A percentile compares a stretch with the other conserved stretches of the same genome.
Evolutionary conservation across 2,113 vertebrate genomes (phyloP).

Genomic region (Hydrolagus affinis): DNA sequence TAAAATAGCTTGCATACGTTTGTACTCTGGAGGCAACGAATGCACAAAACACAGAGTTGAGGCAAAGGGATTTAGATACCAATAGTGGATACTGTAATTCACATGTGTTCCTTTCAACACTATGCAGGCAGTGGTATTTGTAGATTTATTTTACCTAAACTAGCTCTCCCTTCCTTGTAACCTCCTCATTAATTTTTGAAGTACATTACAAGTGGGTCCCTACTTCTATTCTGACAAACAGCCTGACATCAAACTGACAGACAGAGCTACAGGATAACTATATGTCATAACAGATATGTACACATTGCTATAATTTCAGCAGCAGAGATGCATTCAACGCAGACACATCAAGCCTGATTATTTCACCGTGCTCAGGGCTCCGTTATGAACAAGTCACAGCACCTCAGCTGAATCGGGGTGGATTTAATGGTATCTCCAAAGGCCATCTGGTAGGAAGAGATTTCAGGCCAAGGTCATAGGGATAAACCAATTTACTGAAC

Average conservation of each 20-base stretch:
- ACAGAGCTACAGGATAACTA: not conserved
- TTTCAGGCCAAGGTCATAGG: conserved; percentile 55
- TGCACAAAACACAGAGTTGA: no score
- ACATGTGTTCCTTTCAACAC: no score
- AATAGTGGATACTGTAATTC: no score
- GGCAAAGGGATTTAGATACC: no score
- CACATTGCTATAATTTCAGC: not conserved
- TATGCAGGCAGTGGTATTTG: no score
- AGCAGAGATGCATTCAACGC: not conserved
- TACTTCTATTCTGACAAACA: not conserved
- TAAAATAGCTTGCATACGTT: no score
- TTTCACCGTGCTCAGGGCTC: not conserved
- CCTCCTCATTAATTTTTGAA: not conserved
- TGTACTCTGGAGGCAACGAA: no score
- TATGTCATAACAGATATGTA: not conserved
- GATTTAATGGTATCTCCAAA: conserved; percentile 51
- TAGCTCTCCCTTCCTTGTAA: not conserved
- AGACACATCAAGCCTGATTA: not conserved
- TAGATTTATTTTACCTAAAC: no score
- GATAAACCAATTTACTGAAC: conserved; percentile 65
- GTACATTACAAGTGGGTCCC: not conserved
- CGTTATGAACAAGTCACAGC: conserved; percentile 37
- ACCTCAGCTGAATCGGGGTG: conserved; percentile 47
- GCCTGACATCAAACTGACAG: not conserved
- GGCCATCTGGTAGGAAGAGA: conserved; percentile 60